A percentile compares a stretch with the other conserved stretches of the same genome.
These are phyloP conservation scores for Ditula angustiorana DNA, from an alignment of 2,888 invertebrate genomes.

Conservation along the genomic window DNA sequence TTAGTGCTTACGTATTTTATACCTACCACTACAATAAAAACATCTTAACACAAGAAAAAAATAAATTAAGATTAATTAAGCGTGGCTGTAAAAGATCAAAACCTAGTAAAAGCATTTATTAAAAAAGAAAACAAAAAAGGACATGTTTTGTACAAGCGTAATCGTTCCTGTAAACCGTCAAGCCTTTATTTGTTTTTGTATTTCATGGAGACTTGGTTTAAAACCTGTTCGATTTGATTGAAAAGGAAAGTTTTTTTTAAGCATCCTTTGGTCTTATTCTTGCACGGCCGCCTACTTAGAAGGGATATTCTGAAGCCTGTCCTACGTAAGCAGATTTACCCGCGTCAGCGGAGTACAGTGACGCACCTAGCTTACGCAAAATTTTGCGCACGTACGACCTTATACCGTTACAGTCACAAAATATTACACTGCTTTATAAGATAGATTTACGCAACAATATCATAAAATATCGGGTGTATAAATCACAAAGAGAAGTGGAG, in stretches of 20 bases:
- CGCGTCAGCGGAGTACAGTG: conserved; percentile 19
- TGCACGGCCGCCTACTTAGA: neutral
- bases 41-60: neutral
- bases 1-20: neutral
- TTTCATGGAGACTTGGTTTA: neutral
- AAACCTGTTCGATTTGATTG: no score
- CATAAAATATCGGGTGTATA: neutral
- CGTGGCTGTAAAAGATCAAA: no score
- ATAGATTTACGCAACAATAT: neutral
- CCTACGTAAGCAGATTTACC: conserved; percentile 15
- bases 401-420: neutral
- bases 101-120: neutral
- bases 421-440: neutral
- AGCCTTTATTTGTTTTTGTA: neutral
- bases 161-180: neutral
- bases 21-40: neutral
- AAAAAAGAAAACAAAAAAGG: neutral
- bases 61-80: no score
- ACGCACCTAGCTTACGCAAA: conserved; percentile 21
- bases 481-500: neutral
- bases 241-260: no score
- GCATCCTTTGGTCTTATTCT: no score
- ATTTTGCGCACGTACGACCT: conserved; percentile 5
- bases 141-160: neutral
- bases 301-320: neutral